Percentiles rank a stretch among this genome's conserved stretches.
Evolutionary conservation across 37 sponge, comb jelly and placozoan species (phyloP).

Genomic region (Oscarella lobularis): DNA sequence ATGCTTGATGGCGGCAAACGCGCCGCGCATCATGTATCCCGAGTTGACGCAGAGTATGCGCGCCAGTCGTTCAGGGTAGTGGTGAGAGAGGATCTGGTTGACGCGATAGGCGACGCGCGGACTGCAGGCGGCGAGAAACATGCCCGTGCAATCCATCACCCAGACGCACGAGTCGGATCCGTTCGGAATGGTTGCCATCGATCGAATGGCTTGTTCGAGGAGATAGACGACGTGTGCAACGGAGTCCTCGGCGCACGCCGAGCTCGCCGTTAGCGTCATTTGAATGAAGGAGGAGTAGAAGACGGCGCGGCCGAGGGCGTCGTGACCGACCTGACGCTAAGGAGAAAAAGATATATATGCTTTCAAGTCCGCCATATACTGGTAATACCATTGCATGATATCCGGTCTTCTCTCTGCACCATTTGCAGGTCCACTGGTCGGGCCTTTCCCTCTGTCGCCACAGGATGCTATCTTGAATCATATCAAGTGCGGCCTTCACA

Average conservation of each 20-base stretch:
- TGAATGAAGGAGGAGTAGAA: constrained; percentile 6
- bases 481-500: background rate
- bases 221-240: constrained; percentile 3
- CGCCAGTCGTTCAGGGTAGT: constrained; percentile 4
- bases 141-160: background rate
- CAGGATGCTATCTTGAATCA: background rate
- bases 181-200: background rate
- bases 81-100: background rate
- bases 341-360: background rate
- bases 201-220: background rate
- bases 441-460: background rate
- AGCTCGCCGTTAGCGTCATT: background rate
- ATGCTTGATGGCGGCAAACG: constrained; percentile 4
- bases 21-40: background rate
- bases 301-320: background rate
- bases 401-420: background rate
- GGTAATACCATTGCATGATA: background rate
- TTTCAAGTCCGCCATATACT: background rate
- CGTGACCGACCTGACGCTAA: background rate
- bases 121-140: background rate
- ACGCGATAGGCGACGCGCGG: background rate
- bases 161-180: background rate
- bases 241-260: background rate
- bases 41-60: background rate
- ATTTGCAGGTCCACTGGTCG: background rate